A percentile compares a stretch with the other conserved stretches of the same genome.
Conservation (phyloP, 2,113 vertebrate species). For the Sceloporus tristichus region DNA sequence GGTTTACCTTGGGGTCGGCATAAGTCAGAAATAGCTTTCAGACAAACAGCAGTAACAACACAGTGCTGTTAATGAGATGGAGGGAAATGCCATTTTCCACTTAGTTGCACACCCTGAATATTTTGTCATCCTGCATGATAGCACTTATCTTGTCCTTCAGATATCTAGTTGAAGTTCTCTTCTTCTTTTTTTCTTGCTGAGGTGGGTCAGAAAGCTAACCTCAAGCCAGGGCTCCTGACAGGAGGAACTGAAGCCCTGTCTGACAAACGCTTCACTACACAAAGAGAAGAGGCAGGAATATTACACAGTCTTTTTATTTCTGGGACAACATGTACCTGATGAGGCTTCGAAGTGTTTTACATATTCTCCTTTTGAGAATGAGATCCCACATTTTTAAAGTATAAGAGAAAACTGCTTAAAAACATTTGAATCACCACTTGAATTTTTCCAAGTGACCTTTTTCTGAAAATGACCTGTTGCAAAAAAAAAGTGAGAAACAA, state of each 20-base stretch:
- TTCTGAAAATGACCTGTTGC: too few relatives aligned
- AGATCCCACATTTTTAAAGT: constrained; percentile 34
- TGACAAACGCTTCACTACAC: not conserved
- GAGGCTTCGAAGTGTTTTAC: constrained; percentile 4
- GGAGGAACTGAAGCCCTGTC: constrained; percentile 18
- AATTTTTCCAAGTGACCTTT: not conserved
- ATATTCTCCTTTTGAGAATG: constrained; percentile 35
- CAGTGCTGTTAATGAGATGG: constrained; percentile 45
- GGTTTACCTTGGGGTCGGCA: too few relatives aligned
- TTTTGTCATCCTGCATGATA: constrained; percentile 59
- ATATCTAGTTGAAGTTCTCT: constrained; percentile 20
- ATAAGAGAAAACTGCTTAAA: constrained; percentile 17
- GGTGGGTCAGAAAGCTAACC: constrained; percentile 27
- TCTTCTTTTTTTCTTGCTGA: not conserved
- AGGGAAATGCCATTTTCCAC: constrained; percentile 54
- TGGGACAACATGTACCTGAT: not conserved
- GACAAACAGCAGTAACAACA: not conserved
- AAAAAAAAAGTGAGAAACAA: not conserved
- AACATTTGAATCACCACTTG: not conserved
- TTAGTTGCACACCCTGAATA: constrained; percentile 61
- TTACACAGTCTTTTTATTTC: not conserved
- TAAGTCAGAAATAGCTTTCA: too few relatives aligned
- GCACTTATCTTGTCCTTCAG: constrained; percentile 49
- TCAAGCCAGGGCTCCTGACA: constrained; percentile 24
- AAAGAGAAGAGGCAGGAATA: constrained; percentile 28